Base-by-base conservation (phyloP, 1,140 invertebrate genomes). In the Drosophila pectinifera region DNA sequence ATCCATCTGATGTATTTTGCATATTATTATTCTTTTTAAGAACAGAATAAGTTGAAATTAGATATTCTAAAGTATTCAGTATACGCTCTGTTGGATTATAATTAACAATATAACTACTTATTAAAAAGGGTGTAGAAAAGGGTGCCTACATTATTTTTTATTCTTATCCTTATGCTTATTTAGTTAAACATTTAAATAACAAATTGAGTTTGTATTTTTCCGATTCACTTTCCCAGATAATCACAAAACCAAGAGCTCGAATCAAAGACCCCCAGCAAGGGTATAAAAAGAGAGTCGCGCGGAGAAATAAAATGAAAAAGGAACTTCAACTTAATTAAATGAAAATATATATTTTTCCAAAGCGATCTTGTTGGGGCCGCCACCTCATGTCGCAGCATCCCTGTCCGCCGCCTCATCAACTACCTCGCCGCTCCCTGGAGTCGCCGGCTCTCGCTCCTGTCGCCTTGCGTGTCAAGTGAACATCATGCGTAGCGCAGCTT, bases 381-480 rank as follows among this genome's bases (percentile, higher is more conserved):
- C 64, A 13, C 26, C 58, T 14, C 69, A 43, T 69, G 62, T 58
- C 65, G 42, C 59, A 34, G 26, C 61, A 43, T 58, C 59, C 53
- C 53, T 18, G 20, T 22, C 36, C 13, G 4, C 42, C n/a, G 39
- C 43, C 46, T 24, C 31, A 34, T 59, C 38, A n/a, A 49, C 43
- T 28, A 49, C 8, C 56, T 31, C n/a, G 28, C 48, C 26, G 34
- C 51, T 26, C n/a, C 34, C 46, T 6, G 20, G 26, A 14, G 59
- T 63, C 55, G 28, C 24, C 55, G 41, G 10, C 41, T 58, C 46
- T 36, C 45, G 58, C 65, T 74, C 58, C 49, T 68, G 49, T 67
- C 49, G 70, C 76, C 73, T 91, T 91, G 89, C 89, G 89, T 91
- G 89, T 91, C 89, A 91, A 91, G 56, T 85, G 80, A 91, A 91